Evolutionary conservation across 2,888 invertebrate genomes (phyloP).

Genomic region (Xestia rhomboidea): DNA sequence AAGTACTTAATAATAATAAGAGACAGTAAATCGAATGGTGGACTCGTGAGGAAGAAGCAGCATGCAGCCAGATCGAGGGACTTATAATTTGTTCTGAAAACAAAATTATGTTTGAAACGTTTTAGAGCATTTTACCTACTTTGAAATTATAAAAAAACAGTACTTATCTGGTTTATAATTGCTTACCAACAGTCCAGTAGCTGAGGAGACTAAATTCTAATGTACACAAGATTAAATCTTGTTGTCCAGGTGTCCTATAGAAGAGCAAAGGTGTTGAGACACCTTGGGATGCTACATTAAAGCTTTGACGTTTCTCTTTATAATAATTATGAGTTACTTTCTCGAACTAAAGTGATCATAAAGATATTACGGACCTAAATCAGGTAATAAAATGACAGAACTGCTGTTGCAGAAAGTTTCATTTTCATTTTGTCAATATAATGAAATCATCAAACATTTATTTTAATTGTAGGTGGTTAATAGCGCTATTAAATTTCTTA

Average conservation of each 20-base stretch:
- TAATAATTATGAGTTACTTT: not conserved
- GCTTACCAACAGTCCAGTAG: slow-evolving; percentile 3
- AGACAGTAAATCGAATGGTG: not conserved
- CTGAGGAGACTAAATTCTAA: slow-evolving; percentile 1
- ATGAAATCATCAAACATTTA: slow-evolving; percentile 3
- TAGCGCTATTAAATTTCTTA: slow-evolving; percentile 83
- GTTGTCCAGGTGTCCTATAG: not conserved
- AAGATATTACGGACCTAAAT: not conserved
- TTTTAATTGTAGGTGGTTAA: slow-evolving; percentile 77
- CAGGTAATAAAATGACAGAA: not conserved
- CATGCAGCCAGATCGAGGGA: not conserved
- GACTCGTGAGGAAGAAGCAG: not conserved
- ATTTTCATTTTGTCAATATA: slow-evolving; percentile 9
- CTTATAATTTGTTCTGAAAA: slow-evolving; percentile 1
- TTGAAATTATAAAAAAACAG: not conserved
- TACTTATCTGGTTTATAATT: slow-evolving; percentile 3
- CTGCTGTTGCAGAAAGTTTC: not conserved
- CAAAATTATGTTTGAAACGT: not conserved
- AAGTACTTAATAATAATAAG: not conserved
- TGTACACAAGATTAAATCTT: not conserved
- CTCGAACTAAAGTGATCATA: not conserved
- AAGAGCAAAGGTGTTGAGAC: not conserved
- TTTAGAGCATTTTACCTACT: not conserved
- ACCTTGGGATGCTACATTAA: not conserved
- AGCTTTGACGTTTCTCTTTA: not conserved